phyloP scores from a whole-genome alignment of 2,113 vertebrate species.

The Aplodontia rufa region DNA sequence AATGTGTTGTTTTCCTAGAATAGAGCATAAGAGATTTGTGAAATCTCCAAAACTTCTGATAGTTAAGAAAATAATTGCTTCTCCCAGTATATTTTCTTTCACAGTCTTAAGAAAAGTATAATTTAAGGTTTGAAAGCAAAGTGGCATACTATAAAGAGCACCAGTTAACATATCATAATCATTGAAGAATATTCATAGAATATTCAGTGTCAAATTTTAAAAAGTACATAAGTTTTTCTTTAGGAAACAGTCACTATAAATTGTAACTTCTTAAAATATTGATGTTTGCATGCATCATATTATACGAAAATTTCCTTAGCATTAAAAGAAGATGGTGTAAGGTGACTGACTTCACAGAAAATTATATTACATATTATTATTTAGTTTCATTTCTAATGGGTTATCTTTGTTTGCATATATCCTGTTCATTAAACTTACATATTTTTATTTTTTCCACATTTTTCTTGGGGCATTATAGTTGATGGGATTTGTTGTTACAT shows the following conservation, averaged over 20 bases:
- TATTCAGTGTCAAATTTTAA: neutral
- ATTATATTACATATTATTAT: neutral
- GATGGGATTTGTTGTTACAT: too few species aligned
- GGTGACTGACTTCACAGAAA: neutral
- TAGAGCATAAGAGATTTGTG: neutral
- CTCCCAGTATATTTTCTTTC: conserved; percentile 23
- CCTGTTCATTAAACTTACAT: too few species aligned
- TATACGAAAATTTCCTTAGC: too few species aligned
- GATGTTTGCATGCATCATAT: neutral
- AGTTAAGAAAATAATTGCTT: conserved; percentile 51
- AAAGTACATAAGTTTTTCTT: neutral
- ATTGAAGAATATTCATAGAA: neutral
- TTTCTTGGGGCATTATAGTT: too few species aligned
- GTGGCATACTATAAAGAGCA: conserved; percentile 24
- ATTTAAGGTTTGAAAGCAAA: conserved; percentile 67
- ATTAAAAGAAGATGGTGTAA: neutral
- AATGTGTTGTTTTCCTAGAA: neutral
- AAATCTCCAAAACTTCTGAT: conserved; percentile 24
- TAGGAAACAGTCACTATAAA: neutral
- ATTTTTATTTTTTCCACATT: too few species aligned
- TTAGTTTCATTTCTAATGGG: neutral
- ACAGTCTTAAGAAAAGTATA: conserved; percentile 43
- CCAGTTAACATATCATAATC: conserved; percentile 22
- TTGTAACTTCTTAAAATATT: neutral
- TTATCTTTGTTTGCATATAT: neutral